A percentile compares a stretch with the other conserved stretches of the same genome.
Evolutionary conservation across 2,113 vertebrate genomes (phyloP).

Genomic region (Pluvianellus socialis): DNA sequence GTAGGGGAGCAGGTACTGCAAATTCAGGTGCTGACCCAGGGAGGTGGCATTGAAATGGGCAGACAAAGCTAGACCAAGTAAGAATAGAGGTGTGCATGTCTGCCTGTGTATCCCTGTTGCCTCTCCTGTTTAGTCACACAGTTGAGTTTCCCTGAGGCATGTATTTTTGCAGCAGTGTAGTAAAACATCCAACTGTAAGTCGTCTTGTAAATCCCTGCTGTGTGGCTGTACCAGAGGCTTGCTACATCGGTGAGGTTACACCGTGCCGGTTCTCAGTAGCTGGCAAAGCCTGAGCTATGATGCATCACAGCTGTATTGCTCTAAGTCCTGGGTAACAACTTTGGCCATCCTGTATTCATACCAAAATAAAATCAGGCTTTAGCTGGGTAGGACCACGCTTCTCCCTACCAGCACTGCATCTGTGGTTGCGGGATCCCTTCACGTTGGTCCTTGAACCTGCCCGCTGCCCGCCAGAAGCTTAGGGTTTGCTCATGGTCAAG

Average conservation of each 20-base stretch:
- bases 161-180: neutral
- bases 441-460: neutral
- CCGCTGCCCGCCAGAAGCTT: neutral
- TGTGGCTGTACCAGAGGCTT: neutral
- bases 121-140: neutral
- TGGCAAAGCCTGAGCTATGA: neutral
- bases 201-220: neutral
- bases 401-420: neutral
- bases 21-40: neutral
- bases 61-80: neutral
- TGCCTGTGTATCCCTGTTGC: neutral
- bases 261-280: neutral
- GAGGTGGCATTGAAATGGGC: neutral
- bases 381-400: rapidly evolving
- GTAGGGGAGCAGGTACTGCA: neutral
- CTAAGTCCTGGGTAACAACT: neutral
- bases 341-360: neutral
- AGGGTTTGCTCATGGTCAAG: neutral
- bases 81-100: neutral
- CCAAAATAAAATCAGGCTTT: neutral
- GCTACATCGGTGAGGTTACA: neutral
- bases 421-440: neutral
- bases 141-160: neutral
- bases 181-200: neutral
- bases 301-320: neutral